phyloP scores from a whole-genome alignment of 2,113 vertebrate genomes.

The Amphiprion percula region DNA sequence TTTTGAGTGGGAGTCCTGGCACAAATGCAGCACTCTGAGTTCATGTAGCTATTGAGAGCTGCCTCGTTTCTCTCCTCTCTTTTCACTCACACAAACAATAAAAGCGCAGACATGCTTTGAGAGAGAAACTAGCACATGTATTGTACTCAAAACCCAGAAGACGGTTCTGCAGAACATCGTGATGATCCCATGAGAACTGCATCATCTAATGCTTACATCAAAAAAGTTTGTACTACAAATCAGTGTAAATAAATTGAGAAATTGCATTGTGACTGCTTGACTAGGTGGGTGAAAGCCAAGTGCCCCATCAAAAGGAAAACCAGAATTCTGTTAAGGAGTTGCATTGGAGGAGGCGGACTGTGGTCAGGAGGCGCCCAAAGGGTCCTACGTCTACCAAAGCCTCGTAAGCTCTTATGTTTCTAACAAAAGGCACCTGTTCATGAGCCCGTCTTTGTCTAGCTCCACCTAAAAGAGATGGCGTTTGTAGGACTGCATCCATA shows the following conservation, averaged over 20 bases:
- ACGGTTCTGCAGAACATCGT: slow-evolving; percentile 27
- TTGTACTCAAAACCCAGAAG: slow-evolving; percentile 32
- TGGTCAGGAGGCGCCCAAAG: not conserved
- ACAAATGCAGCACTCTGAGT: slow-evolving; percentile 37
- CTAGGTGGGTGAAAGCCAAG: slow-evolving; percentile 27
- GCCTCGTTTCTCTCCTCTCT: slow-evolving; percentile 31
- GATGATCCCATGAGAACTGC: slow-evolving; percentile 39
- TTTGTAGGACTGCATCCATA: not conserved
- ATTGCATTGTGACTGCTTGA: not conserved
- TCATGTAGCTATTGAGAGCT: slow-evolving; percentile 33
- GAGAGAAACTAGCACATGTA: slow-evolving; percentile 48
- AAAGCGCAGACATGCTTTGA: slow-evolving; percentile 36
- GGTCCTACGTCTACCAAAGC: not conserved
- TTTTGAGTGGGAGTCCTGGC: slow-evolving; percentile 42
- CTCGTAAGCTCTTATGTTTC: slow-evolving; percentile 14
- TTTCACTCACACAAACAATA: slow-evolving; percentile 44
- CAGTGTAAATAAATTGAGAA: slow-evolving; percentile 46
- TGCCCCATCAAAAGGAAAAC: slow-evolving; percentile 16
- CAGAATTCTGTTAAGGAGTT: not conserved
- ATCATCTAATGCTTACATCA: not conserved
- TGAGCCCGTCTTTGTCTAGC: slow-evolving; percentile 27
- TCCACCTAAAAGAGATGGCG: slow-evolving; percentile 12
- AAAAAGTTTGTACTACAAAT: slow-evolving; percentile 47
- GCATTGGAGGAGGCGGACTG: not conserved
- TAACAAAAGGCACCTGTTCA: slow-evolving; percentile 53